These are phyloP conservation scores for Siderastrea siderea DNA, from an alignment of 92 coral and sea anemone species.

Conservation along the genomic window DNA sequence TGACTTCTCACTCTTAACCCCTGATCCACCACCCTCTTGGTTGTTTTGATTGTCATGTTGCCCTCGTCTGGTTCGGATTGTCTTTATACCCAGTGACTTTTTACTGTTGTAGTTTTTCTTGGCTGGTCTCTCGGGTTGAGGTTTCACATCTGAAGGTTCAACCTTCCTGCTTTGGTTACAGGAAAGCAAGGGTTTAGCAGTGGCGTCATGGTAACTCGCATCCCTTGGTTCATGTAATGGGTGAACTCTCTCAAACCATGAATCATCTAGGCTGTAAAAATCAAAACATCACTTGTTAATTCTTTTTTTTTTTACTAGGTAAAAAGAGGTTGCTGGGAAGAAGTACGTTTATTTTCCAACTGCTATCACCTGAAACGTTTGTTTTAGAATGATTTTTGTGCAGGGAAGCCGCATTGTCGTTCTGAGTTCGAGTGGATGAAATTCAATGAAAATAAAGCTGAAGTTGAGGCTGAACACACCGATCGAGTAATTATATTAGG, in stretches of 20 bases:
- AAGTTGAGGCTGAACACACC: too few species aligned
- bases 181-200: constrained; percentile 59
- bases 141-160: constrained; percentile 3
- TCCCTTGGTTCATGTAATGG: constrained; percentile 88
- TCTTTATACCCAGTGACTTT: constrained; percentile 82
- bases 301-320: not conserved
- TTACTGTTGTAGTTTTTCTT: constrained; percentile 60
- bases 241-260: constrained; percentile 87
- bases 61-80: constrained; percentile 71
- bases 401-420: too few species aligned
- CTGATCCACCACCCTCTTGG: not conserved
- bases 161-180: constrained; percentile 23
- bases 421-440: too few species aligned
- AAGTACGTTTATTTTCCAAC: too few species aligned
- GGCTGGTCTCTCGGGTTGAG: not conserved
- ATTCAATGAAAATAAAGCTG: too few species aligned
- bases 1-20: not conserved
- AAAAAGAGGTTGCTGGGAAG: too few species aligned
- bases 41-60: constrained; percentile 34
- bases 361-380: too few species aligned
- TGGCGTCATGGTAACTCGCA: constrained; percentile 41
- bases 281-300: not conserved
- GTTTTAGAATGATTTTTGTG: too few species aligned
- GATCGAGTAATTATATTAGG: too few species aligned
- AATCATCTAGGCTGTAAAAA: constrained; percentile 69